These are phyloP conservation scores for Vulpes ferrilata DNA, from an alignment of 2,113 vertebrate species.

Conservation along the genomic window DNA sequence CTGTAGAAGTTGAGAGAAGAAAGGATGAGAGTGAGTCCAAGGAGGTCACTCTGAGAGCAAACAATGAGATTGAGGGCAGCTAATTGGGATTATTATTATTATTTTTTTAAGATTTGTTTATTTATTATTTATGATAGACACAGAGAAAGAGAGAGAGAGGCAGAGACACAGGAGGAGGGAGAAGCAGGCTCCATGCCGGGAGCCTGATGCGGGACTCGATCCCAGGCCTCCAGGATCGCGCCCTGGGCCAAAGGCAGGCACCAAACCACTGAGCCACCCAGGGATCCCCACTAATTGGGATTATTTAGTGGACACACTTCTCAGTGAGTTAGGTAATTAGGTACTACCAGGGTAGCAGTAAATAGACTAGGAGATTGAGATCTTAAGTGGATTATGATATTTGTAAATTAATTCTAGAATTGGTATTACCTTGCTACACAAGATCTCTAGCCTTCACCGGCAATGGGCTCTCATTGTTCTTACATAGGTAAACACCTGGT, in stretches of 20 bases:
- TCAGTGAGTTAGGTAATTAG: background rate
- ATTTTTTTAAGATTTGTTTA: too few species aligned
- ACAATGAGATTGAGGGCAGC: background rate
- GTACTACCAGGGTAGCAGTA: background rate
- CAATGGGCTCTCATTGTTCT: background rate
- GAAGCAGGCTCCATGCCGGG: too few species aligned
- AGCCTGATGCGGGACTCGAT: too few species aligned
- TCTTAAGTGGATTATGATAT: background rate
- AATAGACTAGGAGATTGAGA: background rate
- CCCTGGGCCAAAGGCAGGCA: too few species aligned
- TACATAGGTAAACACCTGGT: background rate
- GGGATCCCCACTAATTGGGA: background rate
- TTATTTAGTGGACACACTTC: background rate
- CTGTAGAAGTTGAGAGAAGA: background rate
- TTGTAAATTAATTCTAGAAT: background rate
- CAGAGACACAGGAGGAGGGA: too few species aligned
- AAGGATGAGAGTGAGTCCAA: background rate
- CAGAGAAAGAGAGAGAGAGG: too few species aligned
- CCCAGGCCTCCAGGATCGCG: too few species aligned
- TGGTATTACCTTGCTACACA: background rate
- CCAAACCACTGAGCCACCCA: too few species aligned
- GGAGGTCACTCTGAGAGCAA: background rate
- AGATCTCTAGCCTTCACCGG: background rate
- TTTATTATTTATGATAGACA: too few species aligned
- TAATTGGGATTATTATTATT: background rate